Evolutionary conservation across 2,888 invertebrate species (phyloP), one percentile per base, ranked within the genome.

Genomic region (Dryadula phaetusa): DNA sequence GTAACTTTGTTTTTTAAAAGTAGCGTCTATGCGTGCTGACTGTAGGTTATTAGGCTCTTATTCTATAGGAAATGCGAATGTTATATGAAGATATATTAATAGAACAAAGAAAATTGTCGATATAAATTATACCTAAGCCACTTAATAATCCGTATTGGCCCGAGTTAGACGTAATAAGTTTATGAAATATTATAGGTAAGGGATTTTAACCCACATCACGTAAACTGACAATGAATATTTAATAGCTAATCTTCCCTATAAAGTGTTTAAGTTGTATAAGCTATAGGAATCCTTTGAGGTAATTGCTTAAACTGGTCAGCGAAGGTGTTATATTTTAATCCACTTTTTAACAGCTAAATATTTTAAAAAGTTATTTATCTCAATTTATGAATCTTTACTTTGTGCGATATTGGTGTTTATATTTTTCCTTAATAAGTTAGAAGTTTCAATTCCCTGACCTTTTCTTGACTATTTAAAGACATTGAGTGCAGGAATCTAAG

Each of bases 221-320:
- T 32, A 37, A 54, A 22, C 56, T 56, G 40, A 40, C 37, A 56
- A 40, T 56, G 37, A 56, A 56, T 56, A 40, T 56, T 56, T 56
- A 25, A 44, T 16, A 60, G 25, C 60, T 44, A 44, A 44, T 28
- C 28, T 42, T 44, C 28, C 18, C 28, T 18, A 22, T 44, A 44
- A 60, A 58, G 14, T 28, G 28, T 44, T 28, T 44, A 60, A 32
- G 18, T 60, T 60, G 25, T 42, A 18, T 42, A 60, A 60, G 25
- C 44, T 60, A 18, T 16, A 28, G 18, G 16, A 20, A 28, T 60
- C 28, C 25, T 32, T 60, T 44, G 42, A 44, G n/a, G 20, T 37
- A 37, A 40, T 37, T 8, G 22, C 10, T 56, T 12, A n/a, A 56
- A 22, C n/a, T 22, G 22, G 22, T 56, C n/a, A 56, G 52, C n/a